Base-by-base conservation (phyloP, 2,113 vertebrate species). In the Chaetodon trifascialis region DNA sequence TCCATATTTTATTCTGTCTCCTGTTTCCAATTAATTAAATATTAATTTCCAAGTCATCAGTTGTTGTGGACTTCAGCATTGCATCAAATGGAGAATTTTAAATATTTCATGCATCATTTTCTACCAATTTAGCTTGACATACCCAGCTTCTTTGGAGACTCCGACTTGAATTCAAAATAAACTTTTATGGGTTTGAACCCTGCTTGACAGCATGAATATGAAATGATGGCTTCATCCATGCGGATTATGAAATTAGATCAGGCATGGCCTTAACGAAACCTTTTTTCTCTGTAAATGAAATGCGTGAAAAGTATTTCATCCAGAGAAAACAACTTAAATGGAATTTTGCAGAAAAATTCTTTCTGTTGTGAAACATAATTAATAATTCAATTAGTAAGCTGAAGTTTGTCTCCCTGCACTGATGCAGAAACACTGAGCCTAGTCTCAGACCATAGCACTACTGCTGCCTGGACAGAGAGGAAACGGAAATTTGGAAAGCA, bases 401-500 rank as follows among this genome's bases (percentile, higher is more conserved):
- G 34, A 59, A 74, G 17, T 52, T 73, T 73, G 67, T 40, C 5
- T 55, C 34, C 62, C 36, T 63, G 52, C 52, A 59, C 69, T 55
- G 36, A 16, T 10, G 14, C 55, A 55, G 38, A 68, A 67, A 79
- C 15, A 76, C 40, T 16, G 40, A 83, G 69, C 59, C 73, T 71
- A 63, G 55, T 66, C 30, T 68, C 55, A 60, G 56, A 82, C 38
- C 46, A 47, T 71, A 40, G n/a, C 64, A 52, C 59, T 30, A 23
- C 34, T 19, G 23, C 66, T 44, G 73, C 25, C 36, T 76, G 36
- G 34, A 68, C 49, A 52, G 44, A 55, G 55, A 63, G 82, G 84
- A 88, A 85, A 85, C 40, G 7, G 44, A 54, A 64, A 71, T 73
- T 55, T 75, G 87, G 81, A 92, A 90, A 92, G 55, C 79, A 90